Evolutionary conservation across 2,888 invertebrate species (phyloP).

Genomic region (Troides helena): DNA sequence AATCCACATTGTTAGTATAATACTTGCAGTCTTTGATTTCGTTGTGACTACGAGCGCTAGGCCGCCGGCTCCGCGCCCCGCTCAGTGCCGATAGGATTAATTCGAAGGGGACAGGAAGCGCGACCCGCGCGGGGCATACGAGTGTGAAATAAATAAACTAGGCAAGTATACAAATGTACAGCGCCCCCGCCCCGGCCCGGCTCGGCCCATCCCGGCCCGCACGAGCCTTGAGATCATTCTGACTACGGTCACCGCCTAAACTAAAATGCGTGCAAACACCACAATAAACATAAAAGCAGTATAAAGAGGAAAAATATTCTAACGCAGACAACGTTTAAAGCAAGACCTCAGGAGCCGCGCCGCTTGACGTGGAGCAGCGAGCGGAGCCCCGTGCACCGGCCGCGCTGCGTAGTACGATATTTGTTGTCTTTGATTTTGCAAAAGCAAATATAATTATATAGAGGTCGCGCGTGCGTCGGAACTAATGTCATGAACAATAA

Average conservation of each 20-base stretch:
- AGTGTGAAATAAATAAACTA: slow-evolving; percentile 13
- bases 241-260: slow-evolving; percentile 49
- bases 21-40: slow-evolving; percentile 78
- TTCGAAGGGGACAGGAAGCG: slow-evolving; percentile 55
- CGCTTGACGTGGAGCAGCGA: neutral
- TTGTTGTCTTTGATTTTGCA: slow-evolving; percentile 20
- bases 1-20: slow-evolving; percentile 49
- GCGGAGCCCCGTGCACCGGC: neutral
- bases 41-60: slow-evolving; percentile 77
- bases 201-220: neutral
- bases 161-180: slow-evolving; percentile 22
- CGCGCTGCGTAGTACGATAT: neutral
- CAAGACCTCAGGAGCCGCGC: neutral
- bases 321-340: slow-evolving; percentile 9
- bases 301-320: slow-evolving; percentile 17
- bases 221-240: slow-evolving; percentile 43
- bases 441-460: slow-evolving; percentile 18
- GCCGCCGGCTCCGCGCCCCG: slow-evolving; percentile 35
- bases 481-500: slow-evolving; percentile 17
- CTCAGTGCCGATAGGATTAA: slow-evolving; percentile 40
- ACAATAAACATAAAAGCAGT: slow-evolving; percentile 18
- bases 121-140: slow-evolving; percentile 46
- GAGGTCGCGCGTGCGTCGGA: neutral
- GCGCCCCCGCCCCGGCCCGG: neutral
- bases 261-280: slow-evolving; percentile 12